Base-by-base conservation (phyloP, 2,888 invertebrate genomes). In the Euclidia mi region DNA sequence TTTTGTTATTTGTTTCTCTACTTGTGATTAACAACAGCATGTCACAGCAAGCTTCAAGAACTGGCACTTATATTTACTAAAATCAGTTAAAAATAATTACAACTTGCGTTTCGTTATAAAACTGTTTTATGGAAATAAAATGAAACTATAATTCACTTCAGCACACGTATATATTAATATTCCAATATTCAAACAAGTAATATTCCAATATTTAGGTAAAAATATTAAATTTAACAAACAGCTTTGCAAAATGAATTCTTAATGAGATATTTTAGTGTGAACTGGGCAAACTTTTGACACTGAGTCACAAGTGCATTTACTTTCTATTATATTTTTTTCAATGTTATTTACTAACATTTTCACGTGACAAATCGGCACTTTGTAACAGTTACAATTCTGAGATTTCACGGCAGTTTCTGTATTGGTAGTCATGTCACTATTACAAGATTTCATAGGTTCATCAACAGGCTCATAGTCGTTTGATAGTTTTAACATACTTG, bases 341-440 rank as follows among this genome's bases (percentile, higher is more conserved):
- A 94, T 91, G 76, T 87, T 87, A 51, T 91, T 82, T 2, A 94
- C 85, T 43, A 94, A 83, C 91, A 92, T 87, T 82, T 93, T 94
- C 0, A 94, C 90, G 53, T 92, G 92, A 84, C 94, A 94, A 55
- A 93, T 75, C 25, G 94, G 94, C 12, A 94, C 88, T 78, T 83
- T 82, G 59, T 85, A 78, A 72, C 94, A 94, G 51, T 83, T 78
- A 79, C 94, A 94, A 49, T 62, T 60, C 42, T 76, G 65, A 7
- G 67, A 58, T 34, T 47, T 46, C 18, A 57, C 65, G 7, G 12
- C 2, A 34, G 15, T 6, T 43, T 42, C 40, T 2, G 25, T 18
- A 7, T 40, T 9, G 10, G n/a, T 42, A 10, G 4, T 14, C 20
- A 46, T 32, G 11, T 67, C 63, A 57, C 59, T 78, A 44, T 62